Base-by-base conservation (phyloP, 2,888 invertebrate genomes). In the Eristalis pertinax region DNA sequence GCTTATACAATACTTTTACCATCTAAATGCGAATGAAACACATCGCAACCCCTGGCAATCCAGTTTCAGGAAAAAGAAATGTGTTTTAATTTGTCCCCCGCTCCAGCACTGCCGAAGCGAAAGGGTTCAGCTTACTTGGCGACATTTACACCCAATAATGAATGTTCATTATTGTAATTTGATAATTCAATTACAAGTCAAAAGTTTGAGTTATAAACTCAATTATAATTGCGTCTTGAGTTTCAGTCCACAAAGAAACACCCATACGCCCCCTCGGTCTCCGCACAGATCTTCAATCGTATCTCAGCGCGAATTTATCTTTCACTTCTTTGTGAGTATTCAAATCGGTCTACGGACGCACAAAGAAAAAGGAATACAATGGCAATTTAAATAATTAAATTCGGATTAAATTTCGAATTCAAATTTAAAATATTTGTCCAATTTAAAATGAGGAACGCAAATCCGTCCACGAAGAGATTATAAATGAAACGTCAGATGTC, bases 351-450 rank as follows among this genome's bases (percentile, higher is more conserved):
- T 32, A 62, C 19, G 41, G 32, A 75, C 56, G 38, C 38, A 64
- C 26, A 58, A 41, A 29, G 41, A 50, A 69, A 63, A 32, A 24
- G 38, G 62, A 75, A 65, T 70, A 63, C 70, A 68, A 84, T 76
- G 69, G 76, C 76, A 84, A 84, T 80, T 80, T 84, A 67, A 72
- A 84, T 84, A 84, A 84, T 84, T 84, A 80, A 84, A 76, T 76
- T 84, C 72, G 80, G 80, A 84, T 84, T 84, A 76, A 72, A 76
- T 41, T 73, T 70, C 41, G 19, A 68, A 65, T 60, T 74, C 15
- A 13, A 70, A 78, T 60, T 29, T 56, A 50, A 50, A 50, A 50
- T 74, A 58, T 68, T 72, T 76, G 67, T n/a, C 67, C 67, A 62
- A 32, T 63, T 69, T 41, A 5, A 70, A 38, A 32, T 75, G 63